Percentiles rank a stretch among this genome's conserved stretches.
phyloP scores from a whole-genome alignment of 2,797 vertebrate species.

The Rousettus madagascariensis region DNA sequence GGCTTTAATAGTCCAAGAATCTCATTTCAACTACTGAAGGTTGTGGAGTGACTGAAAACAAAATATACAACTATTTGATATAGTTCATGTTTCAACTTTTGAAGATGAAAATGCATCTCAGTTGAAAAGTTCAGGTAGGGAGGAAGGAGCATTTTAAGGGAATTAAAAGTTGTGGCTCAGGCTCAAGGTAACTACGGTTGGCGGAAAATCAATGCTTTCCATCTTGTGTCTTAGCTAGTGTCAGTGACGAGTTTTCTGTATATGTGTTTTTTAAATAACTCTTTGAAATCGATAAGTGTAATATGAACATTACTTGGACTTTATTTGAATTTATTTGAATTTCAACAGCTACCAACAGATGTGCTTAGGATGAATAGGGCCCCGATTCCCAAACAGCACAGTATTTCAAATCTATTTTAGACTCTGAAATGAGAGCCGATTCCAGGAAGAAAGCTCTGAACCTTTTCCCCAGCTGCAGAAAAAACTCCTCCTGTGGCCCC shows the following conservation, averaged over 20 bases:
- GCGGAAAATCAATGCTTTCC: conserved; percentile 8
- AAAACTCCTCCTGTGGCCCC: conserved; percentile 30
- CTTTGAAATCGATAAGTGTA: conserved; percentile 40
- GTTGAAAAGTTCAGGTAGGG: conserved; percentile 38
- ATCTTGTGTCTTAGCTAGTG: neutral
- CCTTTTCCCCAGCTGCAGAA: conserved; percentile 56
- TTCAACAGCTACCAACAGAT: conserved; percentile 64
- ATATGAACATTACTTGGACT: conserved; percentile 50
- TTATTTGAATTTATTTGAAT: conserved; percentile 70
- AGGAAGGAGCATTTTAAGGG: conserved; percentile 20
- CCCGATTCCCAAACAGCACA: conserved; percentile 56
- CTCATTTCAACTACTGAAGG: neutral
- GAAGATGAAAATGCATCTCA: conserved; percentile 50
- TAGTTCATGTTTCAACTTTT: conserved; percentile 1
- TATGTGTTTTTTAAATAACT: neutral
- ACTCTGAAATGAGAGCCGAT: conserved; percentile 58
- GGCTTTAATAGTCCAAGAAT: neutral
- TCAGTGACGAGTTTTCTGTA: conserved; percentile 27
- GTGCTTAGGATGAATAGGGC: conserved; percentile 54
- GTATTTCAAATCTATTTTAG: conserved; percentile 65
- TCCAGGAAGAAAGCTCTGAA: conserved; percentile 56
- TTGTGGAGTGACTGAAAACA: neutral
- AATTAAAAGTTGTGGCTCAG: neutral
- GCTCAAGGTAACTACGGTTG: neutral
- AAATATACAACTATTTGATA: neutral